Percentiles rank a stretch among this genome's conserved stretches.
phyloP scores from a whole-genome alignment of 2,797 vertebrate species.

The Anguilla anguilla region DNA sequence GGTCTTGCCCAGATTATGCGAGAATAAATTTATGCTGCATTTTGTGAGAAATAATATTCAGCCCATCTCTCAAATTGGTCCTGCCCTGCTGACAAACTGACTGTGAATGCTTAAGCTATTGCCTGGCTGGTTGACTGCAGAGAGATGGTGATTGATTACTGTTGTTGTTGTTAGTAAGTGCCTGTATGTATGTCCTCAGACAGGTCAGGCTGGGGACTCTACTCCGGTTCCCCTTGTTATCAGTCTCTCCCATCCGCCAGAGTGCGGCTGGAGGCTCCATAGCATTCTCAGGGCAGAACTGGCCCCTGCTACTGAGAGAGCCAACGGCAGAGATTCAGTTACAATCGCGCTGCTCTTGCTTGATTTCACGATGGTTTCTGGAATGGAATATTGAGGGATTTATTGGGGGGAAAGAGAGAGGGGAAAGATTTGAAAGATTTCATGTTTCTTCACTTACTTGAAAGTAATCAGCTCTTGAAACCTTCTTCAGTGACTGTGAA shows the following conservation, averaged over 20 bases:
- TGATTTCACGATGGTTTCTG: background rate
- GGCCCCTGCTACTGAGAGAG: background rate
- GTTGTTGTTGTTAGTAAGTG: background rate
- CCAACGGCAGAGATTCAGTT: background rate
- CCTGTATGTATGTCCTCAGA: background rate
- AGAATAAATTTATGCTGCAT: background rate
- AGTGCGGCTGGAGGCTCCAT: too few relatives aligned
- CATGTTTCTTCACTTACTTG: background rate
- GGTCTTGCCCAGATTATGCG: background rate
- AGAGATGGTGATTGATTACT: background rate
- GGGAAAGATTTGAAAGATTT: background rate
- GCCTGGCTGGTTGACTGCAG: background rate
- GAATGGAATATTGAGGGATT: background rate
- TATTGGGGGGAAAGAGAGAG: background rate
- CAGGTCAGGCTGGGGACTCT: background rate
- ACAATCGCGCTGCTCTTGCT: background rate
- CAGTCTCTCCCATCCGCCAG: too few relatives aligned
- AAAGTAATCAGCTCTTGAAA: background rate
- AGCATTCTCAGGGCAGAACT: background rate
- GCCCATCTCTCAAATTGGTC: background rate
- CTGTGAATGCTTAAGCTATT: conserved; percentile 2
- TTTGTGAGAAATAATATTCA: background rate
- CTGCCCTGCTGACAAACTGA: background rate
- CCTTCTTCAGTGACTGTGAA: background rate
- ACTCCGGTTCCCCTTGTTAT: background rate